These are phyloP conservation scores for Phengaris alcon DNA, from an alignment of 2,888 invertebrate genomes.

Conservation along the genomic window DNA sequence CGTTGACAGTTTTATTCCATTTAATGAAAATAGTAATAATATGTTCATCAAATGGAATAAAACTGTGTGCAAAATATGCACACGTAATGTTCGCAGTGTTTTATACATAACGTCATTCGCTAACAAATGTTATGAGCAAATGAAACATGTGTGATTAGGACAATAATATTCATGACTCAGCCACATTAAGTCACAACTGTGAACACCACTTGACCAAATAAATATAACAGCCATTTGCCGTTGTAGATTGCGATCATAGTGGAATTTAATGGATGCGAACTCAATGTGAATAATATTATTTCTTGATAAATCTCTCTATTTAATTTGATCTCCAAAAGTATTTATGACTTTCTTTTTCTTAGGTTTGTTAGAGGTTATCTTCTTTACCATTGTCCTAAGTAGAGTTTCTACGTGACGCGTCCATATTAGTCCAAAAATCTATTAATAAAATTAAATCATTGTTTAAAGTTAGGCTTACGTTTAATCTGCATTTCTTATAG, in stretches of 20 bases:
- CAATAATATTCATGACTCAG: constrained; percentile 75
- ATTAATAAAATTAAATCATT: neutral
- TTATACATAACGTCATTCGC: constrained; percentile 69
- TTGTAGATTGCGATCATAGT: constrained; percentile 37
- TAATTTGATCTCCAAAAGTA: neutral
- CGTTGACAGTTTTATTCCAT: no score
- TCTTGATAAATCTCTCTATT: neutral
- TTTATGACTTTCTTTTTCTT: neutral
- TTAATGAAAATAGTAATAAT: no score
- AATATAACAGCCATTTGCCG: constrained; percentile 58
- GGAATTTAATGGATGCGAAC: neutral
- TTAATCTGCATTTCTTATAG: neutral
- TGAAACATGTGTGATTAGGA: constrained; percentile 62
- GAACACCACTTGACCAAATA: constrained; percentile 70
- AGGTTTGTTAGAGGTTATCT: neutral
- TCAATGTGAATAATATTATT: neutral
- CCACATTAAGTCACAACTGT: constrained; percentile 40
- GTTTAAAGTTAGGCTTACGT: neutral
- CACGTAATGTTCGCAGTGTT: neutral
- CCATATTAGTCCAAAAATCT: neutral
- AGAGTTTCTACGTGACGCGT: no score
- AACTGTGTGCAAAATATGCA: neutral
- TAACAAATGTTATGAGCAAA: constrained; percentile 49
- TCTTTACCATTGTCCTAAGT: no score
- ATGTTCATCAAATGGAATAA: no score